A percentile compares a stretch with the other conserved stretches of the same genome.
Evolutionary conservation across 2,797 vertebrate species (phyloP).

Genomic region (Karalla daura): DNA sequence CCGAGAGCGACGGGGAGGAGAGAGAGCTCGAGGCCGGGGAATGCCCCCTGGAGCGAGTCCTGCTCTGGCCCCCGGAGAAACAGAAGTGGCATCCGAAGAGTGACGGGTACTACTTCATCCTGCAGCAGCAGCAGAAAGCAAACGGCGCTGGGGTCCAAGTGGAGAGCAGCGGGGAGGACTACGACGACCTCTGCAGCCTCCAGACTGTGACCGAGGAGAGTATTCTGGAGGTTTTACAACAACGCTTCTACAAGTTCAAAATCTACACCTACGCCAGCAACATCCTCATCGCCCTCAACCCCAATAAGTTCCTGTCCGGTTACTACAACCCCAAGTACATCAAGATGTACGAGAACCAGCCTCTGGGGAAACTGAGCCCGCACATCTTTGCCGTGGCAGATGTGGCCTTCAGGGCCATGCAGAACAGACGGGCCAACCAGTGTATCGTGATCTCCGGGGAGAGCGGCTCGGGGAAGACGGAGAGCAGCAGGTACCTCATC

Average conservation of each 20-base stretch:
- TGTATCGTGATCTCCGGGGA: constrained; percentile 94
- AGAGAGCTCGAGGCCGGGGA: constrained; percentile 85
- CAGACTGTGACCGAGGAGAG: constrained; percentile 84
- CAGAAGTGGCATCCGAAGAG: constrained; percentile 86
- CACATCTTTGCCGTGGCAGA: constrained; percentile 96
- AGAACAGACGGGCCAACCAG: constrained; percentile 88
- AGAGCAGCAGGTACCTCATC: constrained; percentile 96
- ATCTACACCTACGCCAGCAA: constrained; percentile 95
- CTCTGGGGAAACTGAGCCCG: constrained; percentile 91
- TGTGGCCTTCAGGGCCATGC: constrained; percentile 91
- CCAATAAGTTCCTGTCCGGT: constrained; percentile 93
- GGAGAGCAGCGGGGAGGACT: constrained; percentile 79
- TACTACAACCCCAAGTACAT: constrained; percentile 98
- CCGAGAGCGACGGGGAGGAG: constrained; percentile 83
- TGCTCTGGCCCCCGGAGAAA: constrained; percentile 88
- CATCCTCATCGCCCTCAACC: constrained; percentile 94
- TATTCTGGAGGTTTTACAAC: constrained; percentile 85
- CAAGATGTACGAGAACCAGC: constrained; percentile 94
- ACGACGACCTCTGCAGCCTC: constrained; percentile 91
- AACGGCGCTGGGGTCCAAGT: constrained; percentile 53
- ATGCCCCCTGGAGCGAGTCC: constrained; percentile 84
- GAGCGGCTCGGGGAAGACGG: constrained; percentile 96
- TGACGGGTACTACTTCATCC: constrained; percentile 90
- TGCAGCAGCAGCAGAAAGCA: constrained; percentile 80
- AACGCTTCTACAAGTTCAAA: constrained; percentile 88